Base-by-base conservation (phyloP, 2,888 invertebrate species). In the Chymomyza caudatula region DNA sequence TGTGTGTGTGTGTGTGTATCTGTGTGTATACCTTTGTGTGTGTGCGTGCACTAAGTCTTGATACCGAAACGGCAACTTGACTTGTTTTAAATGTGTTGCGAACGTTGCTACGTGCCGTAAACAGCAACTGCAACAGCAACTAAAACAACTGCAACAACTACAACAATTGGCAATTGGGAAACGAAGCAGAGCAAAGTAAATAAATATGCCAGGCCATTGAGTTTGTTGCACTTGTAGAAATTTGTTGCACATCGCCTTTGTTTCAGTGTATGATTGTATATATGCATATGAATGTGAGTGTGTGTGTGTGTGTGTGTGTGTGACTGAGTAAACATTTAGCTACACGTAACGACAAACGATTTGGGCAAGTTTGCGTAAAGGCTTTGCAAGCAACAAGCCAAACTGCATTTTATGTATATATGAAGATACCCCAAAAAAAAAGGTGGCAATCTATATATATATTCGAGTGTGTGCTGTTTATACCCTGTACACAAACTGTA, bases 81-180 rank as follows among this genome's bases (percentile, higher is more conserved):
- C 81, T 84, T 80, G 72, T 74, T 74, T 85, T 86, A 86, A 82
- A 82, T 84, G 86, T 82, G 84, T 80, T 78, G 71, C 67, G 80
- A 80, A 77, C 86, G 75, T 75, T 78, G 73, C 81, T 82, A 82
- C 82, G 82, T 82, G 82, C 75, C 66, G 70, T 61, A 85, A 86
- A 80, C 74, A 79, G 69, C 44, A 62, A 56, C 25, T 11, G 51
- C 44, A 47, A 47, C 4, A 29, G n/a, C 22, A 42, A 49, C n/a
- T n/a, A n/a, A n/a, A n/a, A 23, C 3, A 20, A 17, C 15, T 44
- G 4, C 13, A 51, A 22, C 59, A 63, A 61, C 58, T 69, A 64
- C 53, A 53, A 59, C 57, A 61, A 57, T 76, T 55, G 65, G 54
- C 67, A 75, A 77, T 84, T 79, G 79, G 72, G 79, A 60, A 63